Percentiles rank a stretch among this genome's conserved stretches.
Conservation (phyloP, 1,140 invertebrate genomes). For the Nautilus pompilius region DNA sequence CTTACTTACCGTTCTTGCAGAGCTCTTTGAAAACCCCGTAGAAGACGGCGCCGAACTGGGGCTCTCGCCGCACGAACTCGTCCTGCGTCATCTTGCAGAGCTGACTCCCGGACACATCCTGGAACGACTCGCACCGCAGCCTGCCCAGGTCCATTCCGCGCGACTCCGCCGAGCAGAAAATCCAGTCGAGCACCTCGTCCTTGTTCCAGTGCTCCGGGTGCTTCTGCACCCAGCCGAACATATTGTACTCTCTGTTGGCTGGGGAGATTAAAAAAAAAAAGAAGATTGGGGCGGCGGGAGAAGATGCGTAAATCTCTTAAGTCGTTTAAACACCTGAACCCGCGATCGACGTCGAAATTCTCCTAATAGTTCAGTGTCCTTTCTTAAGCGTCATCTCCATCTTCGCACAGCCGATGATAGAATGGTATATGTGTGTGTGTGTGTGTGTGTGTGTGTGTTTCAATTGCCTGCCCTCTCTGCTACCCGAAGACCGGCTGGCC, state of each 20-base stretch:
- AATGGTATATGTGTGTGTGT: too few species aligned
- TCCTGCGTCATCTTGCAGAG: slow-evolving; percentile 10
- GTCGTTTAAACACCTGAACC: too few species aligned
- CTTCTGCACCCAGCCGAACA: slow-evolving; percentile 34
- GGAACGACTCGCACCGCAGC: slow-evolving; percentile 15
- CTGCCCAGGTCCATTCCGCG: background rate
- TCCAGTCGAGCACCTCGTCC: slow-evolving; percentile 39
- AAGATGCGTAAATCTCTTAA: too few species aligned
- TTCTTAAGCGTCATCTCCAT: too few species aligned
- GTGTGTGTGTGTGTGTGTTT: too few species aligned
- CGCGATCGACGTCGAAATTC: too few species aligned
- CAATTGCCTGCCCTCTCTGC: too few species aligned
- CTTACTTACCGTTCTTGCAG: background rate
- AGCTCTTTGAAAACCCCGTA: slow-evolving; percentile 1
- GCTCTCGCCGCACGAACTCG: slow-evolving; percentile 8
- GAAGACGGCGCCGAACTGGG: slow-evolving; percentile 8
- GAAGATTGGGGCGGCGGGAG: too few species aligned
- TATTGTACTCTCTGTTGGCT: background rate
- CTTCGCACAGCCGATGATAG: too few species aligned
- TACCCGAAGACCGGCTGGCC: too few species aligned
- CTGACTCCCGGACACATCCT: slow-evolving; percentile 6
- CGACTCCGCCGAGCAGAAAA: slow-evolving; percentile 30
- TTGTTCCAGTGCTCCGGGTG: slow-evolving; percentile 42
- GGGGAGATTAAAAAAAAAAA: too few species aligned
- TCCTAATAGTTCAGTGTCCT: too few species aligned